These are phyloP conservation scores for Pygathrix nemaeus DNA, from an alignment of 2,113 vertebrate species.

Conservation along the genomic window DNA sequence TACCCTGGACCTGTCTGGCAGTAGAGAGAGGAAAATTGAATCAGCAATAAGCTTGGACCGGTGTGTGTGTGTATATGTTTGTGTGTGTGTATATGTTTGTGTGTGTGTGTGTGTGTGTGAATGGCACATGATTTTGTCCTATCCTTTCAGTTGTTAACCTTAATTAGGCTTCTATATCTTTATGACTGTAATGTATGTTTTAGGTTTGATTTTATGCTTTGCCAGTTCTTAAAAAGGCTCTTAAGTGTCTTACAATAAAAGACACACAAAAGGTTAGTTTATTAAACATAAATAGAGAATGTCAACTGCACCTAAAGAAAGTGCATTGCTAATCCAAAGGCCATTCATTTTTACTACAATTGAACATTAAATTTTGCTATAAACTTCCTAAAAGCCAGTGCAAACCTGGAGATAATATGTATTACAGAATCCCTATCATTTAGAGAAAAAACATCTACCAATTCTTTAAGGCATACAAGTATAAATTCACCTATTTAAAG, in stretches of 20 bases:
- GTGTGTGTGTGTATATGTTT: background rate
- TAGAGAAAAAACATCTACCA: background rate
- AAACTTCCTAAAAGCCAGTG: background rate
- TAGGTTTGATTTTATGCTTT: background rate
- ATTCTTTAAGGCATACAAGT: background rate
- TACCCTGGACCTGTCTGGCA: background rate
- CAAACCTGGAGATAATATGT: background rate
- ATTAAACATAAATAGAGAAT: constrained; percentile 24
- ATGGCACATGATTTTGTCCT: background rate
- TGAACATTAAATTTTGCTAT: constrained; percentile 10
- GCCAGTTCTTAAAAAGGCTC: background rate
- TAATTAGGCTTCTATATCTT: background rate
- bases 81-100: background rate
- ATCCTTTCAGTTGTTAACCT: background rate
- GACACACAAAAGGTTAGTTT: background rate
- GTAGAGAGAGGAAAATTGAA: background rate
- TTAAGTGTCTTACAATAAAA: background rate
- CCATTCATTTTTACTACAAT: background rate
- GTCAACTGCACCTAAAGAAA: background rate
- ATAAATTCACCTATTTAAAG: constrained; percentile 5
- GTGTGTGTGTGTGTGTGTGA: background rate
- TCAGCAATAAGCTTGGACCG: background rate
- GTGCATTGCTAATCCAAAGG: background rate
- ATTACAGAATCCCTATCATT: background rate
- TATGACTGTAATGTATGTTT: background rate